Conservation (phyloP, 1,140 invertebrate species). For the Caerostris darwini region DNA sequence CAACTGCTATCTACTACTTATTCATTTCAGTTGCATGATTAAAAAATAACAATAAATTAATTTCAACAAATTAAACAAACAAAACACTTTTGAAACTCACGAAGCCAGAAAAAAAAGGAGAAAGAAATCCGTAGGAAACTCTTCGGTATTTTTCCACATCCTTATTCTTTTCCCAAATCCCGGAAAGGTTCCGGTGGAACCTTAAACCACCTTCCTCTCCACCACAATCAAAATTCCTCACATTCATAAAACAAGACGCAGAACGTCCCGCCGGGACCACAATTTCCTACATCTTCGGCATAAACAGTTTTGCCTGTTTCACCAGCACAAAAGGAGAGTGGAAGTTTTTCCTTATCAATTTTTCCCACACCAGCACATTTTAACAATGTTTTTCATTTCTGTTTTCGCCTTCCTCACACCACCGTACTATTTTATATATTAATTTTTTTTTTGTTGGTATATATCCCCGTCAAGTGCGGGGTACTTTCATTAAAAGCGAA, state of each 20-base stretch:
- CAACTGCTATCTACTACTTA: too few species aligned
- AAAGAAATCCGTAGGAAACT: background rate
- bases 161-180: background rate
- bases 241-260: slow-evolving; percentile 4
- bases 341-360: slow-evolving; percentile 55
- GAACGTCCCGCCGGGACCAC: slow-evolving; percentile 30
- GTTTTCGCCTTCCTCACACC: background rate
- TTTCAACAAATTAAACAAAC: background rate
- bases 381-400: slow-evolving; percentile 47
- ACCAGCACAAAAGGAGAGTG: background rate
- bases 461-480: background rate
- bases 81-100: background rate
- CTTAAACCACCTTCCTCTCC: background rate
- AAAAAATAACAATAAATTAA: too few species aligned
- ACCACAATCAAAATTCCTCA: background rate
- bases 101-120: background rate
- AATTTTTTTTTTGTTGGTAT: background rate
- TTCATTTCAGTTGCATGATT: too few species aligned
- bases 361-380: slow-evolving; percentile 57
- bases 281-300: slow-evolving; percentile 25
- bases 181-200: background rate
- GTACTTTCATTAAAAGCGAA: slow-evolving; percentile 55
- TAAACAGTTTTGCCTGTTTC: slow-evolving; percentile 25
- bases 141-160: background rate
- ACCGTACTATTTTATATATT: background rate